These are phyloP conservation scores for Mesaphorura yosii DNA, from an alignment of 1,140 invertebrate species.

Conservation along the genomic window DNA sequence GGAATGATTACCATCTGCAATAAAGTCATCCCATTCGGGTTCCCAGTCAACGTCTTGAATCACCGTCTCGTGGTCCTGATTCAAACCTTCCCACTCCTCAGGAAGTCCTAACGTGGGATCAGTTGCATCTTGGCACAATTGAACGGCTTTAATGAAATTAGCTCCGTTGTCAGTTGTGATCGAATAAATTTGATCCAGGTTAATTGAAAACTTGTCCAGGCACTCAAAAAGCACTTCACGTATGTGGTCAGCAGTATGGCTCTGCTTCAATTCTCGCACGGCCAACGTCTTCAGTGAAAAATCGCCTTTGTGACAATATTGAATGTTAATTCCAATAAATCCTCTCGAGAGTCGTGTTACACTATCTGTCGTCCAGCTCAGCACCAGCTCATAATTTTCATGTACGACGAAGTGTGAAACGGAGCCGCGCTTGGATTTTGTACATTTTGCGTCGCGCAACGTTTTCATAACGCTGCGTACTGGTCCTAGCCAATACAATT, in stretches of 20 bases:
- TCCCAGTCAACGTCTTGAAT: background rate
- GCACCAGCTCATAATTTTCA: too few relatives aligned
- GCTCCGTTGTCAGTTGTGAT: background rate
- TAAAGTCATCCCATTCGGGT: too few relatives aligned
- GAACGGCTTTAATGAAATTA: background rate
- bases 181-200: background rate
- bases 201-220: background rate
- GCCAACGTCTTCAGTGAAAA: background rate
- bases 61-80: background rate
- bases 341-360: background rate
- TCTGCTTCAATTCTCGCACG: background rate
- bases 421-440: too few relatives aligned
- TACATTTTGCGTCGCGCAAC: too few relatives aligned
- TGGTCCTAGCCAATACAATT: too few relatives aligned
- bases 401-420: too few relatives aligned
- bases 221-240: background rate
- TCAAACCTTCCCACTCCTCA: background rate
- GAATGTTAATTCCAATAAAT: background rate
- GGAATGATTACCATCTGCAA: too few relatives aligned
- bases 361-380: background rate
- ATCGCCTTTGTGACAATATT: background rate
- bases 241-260: background rate
- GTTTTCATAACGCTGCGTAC: too few relatives aligned
- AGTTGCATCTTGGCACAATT: background rate
- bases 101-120: background rate